Percentiles rank a stretch among this genome's conserved stretches.
These are phyloP conservation scores for Drosophila austrosaltans DNA, from an alignment of 2,888 invertebrate genomes.

Conservation along the genomic window DNA sequence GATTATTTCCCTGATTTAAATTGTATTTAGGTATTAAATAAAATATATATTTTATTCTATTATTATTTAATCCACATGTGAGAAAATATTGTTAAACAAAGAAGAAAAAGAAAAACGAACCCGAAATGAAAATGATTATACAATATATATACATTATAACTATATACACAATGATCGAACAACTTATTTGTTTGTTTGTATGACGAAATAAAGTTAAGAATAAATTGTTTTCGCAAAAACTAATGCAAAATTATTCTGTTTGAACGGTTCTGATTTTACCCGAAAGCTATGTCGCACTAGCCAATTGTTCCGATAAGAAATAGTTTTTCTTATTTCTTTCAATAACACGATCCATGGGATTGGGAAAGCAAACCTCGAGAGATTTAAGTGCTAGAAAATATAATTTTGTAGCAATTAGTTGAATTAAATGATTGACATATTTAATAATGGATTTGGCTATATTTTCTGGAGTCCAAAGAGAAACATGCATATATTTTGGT, in stretches of 20 bases:
- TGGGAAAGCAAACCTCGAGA: too few relatives aligned
- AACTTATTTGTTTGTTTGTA: constrained; percentile 31
- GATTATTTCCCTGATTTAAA: constrained; percentile 53
- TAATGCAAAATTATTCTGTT: background rate
- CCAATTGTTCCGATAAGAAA: too few relatives aligned
- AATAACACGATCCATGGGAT: too few relatives aligned
- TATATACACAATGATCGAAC: constrained; percentile 38
- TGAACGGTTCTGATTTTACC: background rate
- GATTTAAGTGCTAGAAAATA: too few relatives aligned
- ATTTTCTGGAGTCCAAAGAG: too few relatives aligned
- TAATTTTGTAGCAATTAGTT: too few relatives aligned
- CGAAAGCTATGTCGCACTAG: too few relatives aligned
- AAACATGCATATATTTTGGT: too few relatives aligned
- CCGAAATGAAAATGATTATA: constrained; percentile 40
- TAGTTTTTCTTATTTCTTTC: too few relatives aligned
- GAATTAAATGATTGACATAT: too few relatives aligned
- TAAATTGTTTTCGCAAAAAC: constrained; percentile 53
- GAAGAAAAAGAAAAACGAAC: constrained; percentile 26
- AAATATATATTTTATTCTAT: constrained; percentile 44
- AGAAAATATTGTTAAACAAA: constrained; percentile 75
- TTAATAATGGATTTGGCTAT: too few relatives aligned
- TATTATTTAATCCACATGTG: constrained; percentile 61
- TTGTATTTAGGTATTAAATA: constrained; percentile 61
- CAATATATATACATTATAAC: constrained; percentile 38
- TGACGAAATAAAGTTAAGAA: constrained; percentile 67